phyloP scores from a whole-genome alignment of 2,888 invertebrate genomes.

The Megastigmus dorsalis region DNA sequence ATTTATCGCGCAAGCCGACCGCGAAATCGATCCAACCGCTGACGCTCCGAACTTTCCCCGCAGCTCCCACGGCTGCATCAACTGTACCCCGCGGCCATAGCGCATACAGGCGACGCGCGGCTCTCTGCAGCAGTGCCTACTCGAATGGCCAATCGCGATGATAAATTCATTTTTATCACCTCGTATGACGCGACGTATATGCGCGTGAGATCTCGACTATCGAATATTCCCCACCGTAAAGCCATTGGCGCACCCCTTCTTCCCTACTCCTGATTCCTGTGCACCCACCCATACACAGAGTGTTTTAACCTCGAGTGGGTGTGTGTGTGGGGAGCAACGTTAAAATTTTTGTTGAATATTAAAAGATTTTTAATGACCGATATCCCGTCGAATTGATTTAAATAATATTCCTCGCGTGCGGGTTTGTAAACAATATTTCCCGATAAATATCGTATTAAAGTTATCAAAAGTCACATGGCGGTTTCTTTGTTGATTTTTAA shows the following conservation, averaged over 20 bases:
- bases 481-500: too few relatives aligned
- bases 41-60: neutral
- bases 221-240: too few relatives aligned
- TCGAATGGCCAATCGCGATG: conserved; percentile 53
- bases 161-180: conserved; percentile 67
- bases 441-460: too few relatives aligned
- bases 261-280: neutral
- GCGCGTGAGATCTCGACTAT: neutral
- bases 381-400: too few relatives aligned
- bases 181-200: conserved; percentile 54
- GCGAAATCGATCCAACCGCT: conserved; percentile 43
- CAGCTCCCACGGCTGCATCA: too few relatives aligned
- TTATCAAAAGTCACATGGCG: too few relatives aligned
- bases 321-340: too few relatives aligned
- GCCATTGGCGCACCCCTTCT: neutral
- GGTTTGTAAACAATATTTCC: too few relatives aligned
- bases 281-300: too few relatives aligned
- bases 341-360: neutral
- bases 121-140: neutral
- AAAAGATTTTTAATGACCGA: neutral
- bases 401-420: too few relatives aligned
- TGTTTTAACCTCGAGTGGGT: too few relatives aligned
- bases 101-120: neutral
- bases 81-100: neutral
- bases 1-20: conserved; percentile 36